Conservation (phyloP, 2,797 vertebrate genomes). For the Emys orbicularis region DNA sequence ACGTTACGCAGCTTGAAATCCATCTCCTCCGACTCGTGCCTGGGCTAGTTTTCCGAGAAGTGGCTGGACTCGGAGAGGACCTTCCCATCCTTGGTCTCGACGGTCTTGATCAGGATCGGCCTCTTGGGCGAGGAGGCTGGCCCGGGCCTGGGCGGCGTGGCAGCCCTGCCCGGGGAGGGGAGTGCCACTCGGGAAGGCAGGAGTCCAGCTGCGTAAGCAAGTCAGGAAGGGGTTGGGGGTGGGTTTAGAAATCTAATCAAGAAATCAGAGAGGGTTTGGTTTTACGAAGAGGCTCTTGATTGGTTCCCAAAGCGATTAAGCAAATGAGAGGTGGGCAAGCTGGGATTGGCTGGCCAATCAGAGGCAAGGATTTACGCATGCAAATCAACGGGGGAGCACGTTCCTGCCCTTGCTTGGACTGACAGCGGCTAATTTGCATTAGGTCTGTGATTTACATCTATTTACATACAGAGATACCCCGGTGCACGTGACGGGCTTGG, state of each 20-base stretch:
- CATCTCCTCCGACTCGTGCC: background rate
- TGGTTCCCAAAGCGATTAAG: background rate
- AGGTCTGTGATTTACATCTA: background rate
- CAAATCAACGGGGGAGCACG: background rate
- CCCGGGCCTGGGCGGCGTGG: fast-evolving
- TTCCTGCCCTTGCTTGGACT: background rate
- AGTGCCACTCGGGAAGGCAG: background rate
- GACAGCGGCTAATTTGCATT: background rate
- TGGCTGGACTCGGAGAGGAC: slow-evolving; percentile 25
- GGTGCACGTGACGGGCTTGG: background rate
- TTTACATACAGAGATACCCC: background rate
- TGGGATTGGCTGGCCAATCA: background rate
- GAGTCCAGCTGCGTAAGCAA: slow-evolving; percentile 30
- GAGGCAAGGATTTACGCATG: background rate
- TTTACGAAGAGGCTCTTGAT: background rate
- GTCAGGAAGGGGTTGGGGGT: background rate
- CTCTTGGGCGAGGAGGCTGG: background rate
- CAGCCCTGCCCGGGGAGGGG: background rate
- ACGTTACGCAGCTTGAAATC: no score
- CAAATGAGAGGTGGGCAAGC: background rate
- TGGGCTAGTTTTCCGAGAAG: background rate
- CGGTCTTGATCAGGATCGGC: slow-evolving; percentile 27
- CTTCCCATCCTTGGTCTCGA: slow-evolving; percentile 22
- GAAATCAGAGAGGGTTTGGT: background rate
- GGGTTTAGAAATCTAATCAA: slow-evolving; percentile 16